Evolutionary conservation across 2,888 invertebrate genomes (phyloP).

Genomic region (Rhogogaster chlorosoma): DNA sequence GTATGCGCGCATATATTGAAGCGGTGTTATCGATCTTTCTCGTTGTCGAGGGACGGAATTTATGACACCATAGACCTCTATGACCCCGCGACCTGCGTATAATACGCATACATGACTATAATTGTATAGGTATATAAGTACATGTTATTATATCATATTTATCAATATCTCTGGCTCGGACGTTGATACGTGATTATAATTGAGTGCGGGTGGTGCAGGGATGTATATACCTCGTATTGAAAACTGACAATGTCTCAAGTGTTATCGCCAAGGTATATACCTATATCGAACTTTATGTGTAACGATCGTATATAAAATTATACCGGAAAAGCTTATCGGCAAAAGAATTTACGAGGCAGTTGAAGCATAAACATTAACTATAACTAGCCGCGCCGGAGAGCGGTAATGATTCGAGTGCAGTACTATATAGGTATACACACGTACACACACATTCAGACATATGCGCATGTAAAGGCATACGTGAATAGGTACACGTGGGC

Average conservation of each 20-base stretch:
- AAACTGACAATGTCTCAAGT: neutral
- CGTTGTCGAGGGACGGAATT: neutral
- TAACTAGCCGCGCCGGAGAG: conserved; percentile 11
- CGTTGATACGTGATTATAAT: too few relatives aligned
- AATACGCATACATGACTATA: neutral
- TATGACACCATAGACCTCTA: neutral
- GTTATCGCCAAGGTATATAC: neutral
- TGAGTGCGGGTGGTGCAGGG: neutral
- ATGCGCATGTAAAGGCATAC: neutral
- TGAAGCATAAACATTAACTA: conserved; percentile 66
- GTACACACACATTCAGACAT: too few relatives aligned
- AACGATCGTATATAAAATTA: neutral
- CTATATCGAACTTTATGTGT: neutral
- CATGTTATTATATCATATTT: neutral
- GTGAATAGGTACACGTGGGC: neutral
- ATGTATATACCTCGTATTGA: neutral
- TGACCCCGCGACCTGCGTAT: neutral
- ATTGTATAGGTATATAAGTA: neutral
- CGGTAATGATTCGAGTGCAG: conserved; percentile 1
- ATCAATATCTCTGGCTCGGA: too few relatives aligned
- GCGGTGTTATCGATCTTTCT: neutral
- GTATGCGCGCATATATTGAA: neutral
- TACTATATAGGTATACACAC: neutral
- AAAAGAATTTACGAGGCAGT: conserved; percentile 61
- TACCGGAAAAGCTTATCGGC: conserved; percentile 69